phyloP scores from a whole-genome alignment of 2,113 vertebrate species.

The Toxotes jaculatrix region DNA sequence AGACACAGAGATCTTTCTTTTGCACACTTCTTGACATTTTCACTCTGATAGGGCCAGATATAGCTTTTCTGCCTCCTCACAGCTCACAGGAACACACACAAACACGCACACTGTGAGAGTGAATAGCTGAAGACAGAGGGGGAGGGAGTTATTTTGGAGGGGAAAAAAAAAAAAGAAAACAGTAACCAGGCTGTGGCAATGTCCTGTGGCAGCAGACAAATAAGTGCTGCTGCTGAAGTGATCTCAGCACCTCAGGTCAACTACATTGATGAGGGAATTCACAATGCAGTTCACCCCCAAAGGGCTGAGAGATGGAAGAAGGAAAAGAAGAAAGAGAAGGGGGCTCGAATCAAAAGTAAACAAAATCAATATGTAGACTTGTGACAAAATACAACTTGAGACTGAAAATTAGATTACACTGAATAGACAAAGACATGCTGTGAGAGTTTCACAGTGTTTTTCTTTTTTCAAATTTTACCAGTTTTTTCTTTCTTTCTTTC shows the following conservation, averaged over 20 bases:
- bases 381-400: conserved; percentile 38
- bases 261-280: conserved; percentile 36
- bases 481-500: background rate
- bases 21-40: conserved; percentile 65
- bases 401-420: conserved; percentile 47
- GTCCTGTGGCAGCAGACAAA: conserved; percentile 67
- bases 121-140: conserved; percentile 45
- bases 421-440: conserved; percentile 39
- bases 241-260: conserved; percentile 45
- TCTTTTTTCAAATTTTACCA: conserved; percentile 2
- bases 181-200: conserved; percentile 40
- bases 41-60: conserved; percentile 66
- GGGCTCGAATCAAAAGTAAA: conserved; percentile 31
- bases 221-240: conserved; percentile 37
- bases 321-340: conserved; percentile 19
- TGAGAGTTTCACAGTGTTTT: conserved; percentile 7
- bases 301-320: conserved; percentile 22
- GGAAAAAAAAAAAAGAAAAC: conserved; percentile 26
- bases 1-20: conserved; percentile 54
- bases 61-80: conserved; percentile 62
- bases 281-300: conserved; percentile 12
- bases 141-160: conserved; percentile 47
- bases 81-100: conserved; percentile 50
- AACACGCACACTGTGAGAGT: conserved; percentile 48
- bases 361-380: conserved; percentile 53